Conservation (phyloP, 1,140 invertebrate species). For the Diabrotica undecimpunctata region DNA sequence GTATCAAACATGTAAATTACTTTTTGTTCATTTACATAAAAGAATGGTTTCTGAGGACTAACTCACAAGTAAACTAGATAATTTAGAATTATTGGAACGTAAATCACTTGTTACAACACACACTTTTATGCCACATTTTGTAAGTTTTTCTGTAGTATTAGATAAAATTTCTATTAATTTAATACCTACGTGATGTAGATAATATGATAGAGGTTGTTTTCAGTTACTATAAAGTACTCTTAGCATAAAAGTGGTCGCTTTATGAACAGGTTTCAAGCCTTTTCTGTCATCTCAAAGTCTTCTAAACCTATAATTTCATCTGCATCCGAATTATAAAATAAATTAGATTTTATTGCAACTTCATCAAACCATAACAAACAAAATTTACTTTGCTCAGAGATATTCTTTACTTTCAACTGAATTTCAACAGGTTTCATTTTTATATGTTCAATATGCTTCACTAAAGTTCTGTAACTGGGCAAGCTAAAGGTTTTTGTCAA, state of each 20-base stretch:
- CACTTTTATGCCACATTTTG: too few relatives aligned
- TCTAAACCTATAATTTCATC: slow-evolving; percentile 2
- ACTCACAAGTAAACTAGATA: not conserved
- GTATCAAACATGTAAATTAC: slow-evolving; percentile 5
- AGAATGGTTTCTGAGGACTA: not conserved
- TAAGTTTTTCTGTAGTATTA: too few relatives aligned
- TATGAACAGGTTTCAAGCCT: not conserved
- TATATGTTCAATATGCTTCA: too few relatives aligned
- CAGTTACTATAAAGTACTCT: too few relatives aligned
- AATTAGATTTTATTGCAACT: slow-evolving; percentile 2
- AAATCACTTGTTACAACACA: too few relatives aligned
- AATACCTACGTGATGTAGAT: too few relatives aligned
- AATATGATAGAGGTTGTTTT: too few relatives aligned
- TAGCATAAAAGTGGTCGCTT: not conserved
- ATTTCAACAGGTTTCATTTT: not conserved
- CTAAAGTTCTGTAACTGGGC: too few relatives aligned
- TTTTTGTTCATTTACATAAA: slow-evolving; percentile 7
- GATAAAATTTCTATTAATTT: too few relatives aligned
- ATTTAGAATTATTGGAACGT: too few relatives aligned
- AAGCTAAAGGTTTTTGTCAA: too few relatives aligned
- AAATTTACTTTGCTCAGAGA: not conserved
- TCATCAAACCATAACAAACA: slow-evolving; percentile 1
- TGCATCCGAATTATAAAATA: not conserved
- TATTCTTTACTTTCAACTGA: not conserved
- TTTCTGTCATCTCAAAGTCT: not conserved